Conservation (phyloP, 2,888 invertebrate genomes). For the Cheilosia scutellata region DNA sequence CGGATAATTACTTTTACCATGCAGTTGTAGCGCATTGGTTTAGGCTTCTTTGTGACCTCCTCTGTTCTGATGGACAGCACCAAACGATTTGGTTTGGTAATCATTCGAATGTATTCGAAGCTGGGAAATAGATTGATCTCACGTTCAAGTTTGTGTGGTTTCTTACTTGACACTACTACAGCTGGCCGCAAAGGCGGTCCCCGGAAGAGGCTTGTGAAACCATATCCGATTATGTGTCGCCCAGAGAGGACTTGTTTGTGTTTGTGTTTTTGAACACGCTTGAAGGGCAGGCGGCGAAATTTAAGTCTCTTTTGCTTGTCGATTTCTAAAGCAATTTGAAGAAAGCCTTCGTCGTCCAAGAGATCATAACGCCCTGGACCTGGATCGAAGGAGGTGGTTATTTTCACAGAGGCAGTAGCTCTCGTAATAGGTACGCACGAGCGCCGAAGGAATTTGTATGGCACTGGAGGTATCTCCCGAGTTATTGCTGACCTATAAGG, state of each 20-base stretch:
- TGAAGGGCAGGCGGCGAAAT: conserved; percentile 79
- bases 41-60: conserved; percentile 48
- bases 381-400: conserved; percentile 77
- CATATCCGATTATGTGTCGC: conserved; percentile 80
- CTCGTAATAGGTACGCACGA: conserved; percentile 79
- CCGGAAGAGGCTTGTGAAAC: conserved; percentile 78
- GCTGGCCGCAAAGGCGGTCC: background rate
- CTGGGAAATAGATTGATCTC: conserved; percentile 37
- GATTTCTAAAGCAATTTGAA: background rate
- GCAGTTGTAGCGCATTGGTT: conserved; percentile 78
- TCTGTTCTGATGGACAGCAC: conserved; percentile 74
- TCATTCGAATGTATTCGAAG: conserved; percentile 79
- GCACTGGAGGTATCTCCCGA: conserved; percentile 44
- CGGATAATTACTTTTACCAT: conserved; percentile 78
- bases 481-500: conserved; percentile 34
- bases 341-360: conserved; percentile 77
- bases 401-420: conserved; percentile 37
- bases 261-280: conserved; percentile 61
- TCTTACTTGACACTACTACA: conserved; percentile 7
- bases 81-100: conserved; percentile 77
- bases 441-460: conserved; percentile 76
- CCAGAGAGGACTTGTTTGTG: conserved; percentile 77
- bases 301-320: conserved; percentile 77
- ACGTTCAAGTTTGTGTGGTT: background rate
- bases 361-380: conserved; percentile 81